These are phyloP conservation scores for Odontamblyopus rebecca DNA, from an alignment of 2,797 vertebrate species.

Conservation along the genomic window DNA sequence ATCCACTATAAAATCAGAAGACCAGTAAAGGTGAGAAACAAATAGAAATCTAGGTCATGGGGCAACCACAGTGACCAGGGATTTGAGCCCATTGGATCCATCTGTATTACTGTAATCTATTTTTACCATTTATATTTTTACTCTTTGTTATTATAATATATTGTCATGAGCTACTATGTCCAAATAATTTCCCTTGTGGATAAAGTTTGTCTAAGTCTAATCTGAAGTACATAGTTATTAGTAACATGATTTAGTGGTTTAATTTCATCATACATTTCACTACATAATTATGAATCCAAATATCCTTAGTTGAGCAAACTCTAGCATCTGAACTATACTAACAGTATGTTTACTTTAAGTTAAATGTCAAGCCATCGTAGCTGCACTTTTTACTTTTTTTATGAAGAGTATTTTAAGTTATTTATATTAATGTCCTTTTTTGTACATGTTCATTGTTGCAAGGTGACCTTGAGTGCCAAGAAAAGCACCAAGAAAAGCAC, in stretches of 20 bases:
- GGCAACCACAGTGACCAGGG: neutral
- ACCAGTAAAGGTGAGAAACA: conserved; percentile 25
- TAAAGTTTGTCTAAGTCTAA: too few relatives aligned
- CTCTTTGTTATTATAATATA: too few relatives aligned
- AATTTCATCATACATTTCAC: neutral
- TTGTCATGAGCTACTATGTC: too few relatives aligned
- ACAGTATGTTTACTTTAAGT: neutral
- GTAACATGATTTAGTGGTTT: neutral
- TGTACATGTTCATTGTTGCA: too few relatives aligned
- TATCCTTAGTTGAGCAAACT: neutral
- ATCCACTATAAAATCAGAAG: conserved; percentile 52
- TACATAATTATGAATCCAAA: neutral
- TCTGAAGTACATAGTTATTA: neutral
- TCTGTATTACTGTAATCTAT: neutral
- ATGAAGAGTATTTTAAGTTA: too few relatives aligned
- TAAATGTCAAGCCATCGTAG: too few relatives aligned
- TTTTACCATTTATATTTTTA: too few relatives aligned
- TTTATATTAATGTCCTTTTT: too few relatives aligned
- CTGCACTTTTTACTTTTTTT: too few relatives aligned
- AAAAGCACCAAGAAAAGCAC: too few relatives aligned
- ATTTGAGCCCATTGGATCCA: neutral
- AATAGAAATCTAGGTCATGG: neutral
- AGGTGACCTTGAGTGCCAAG: too few relatives aligned
- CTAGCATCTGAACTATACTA: neutral
- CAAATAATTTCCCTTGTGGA: too few relatives aligned